Evolutionary conservation across 2,888 invertebrate genomes (phyloP).

Genomic region (Aleiodes testaceus): DNA sequence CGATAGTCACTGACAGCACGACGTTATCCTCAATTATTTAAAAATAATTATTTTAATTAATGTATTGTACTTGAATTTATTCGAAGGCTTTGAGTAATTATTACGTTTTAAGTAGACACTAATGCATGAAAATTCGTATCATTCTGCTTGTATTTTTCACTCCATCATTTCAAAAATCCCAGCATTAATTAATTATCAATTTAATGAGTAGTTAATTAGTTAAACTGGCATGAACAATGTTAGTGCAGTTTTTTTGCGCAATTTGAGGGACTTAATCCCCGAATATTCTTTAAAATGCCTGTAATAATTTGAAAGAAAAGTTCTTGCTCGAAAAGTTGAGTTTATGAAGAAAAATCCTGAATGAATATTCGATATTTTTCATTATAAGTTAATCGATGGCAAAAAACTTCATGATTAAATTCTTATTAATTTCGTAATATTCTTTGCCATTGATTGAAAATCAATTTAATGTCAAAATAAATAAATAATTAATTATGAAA

Average conservation of each 20-base stretch:
- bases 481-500: constrained; percentile 55
- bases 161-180: constrained; percentile 9
- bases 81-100: not conserved
- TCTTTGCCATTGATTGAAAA: constrained; percentile 5
- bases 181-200: not conserved
- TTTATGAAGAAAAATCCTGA: not conserved
- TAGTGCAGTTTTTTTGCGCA: constrained; percentile 28
- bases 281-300: not conserved
- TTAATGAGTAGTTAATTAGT: not conserved
- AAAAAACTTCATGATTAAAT: not conserved
- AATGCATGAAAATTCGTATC: not conserved
- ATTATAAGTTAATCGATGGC: not conserved
- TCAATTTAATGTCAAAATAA: not conserved
- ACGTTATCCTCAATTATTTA: constrained; percentile 22
- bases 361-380: constrained; percentile 2
- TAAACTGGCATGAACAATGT: constrained; percentile 6
- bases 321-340: too few relatives aligned
- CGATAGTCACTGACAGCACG: constrained; percentile 32
- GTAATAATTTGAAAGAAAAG: not conserved
- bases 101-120: not conserved
- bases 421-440: not conserved
- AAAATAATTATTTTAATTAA: not conserved
- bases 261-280: constrained; percentile 1
- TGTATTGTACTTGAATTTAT: constrained; percentile 1
- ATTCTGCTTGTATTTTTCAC: constrained; percentile 26